Conservation (phyloP, 2,797 vertebrate genomes). For the Echeneis naucrates region DNA sequence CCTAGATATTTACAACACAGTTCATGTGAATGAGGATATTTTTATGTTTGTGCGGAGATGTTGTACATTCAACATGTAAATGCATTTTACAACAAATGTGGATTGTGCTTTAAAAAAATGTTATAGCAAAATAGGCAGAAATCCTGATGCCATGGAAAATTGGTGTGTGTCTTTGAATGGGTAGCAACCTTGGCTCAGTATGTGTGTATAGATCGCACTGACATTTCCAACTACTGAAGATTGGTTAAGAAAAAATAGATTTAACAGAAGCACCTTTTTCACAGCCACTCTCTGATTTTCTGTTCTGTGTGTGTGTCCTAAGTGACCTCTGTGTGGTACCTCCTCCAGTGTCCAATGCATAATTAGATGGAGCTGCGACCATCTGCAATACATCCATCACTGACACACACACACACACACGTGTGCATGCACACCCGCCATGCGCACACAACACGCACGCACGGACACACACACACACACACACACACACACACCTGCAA, state of each 20-base stretch:
- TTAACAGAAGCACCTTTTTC: slow-evolving; percentile 49
- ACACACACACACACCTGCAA: slow-evolving; percentile 57
- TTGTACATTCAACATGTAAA: neutral
- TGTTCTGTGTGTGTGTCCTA: slow-evolving; percentile 49
- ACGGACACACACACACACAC: slow-evolving; percentile 63
- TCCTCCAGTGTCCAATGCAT: slow-evolving; percentile 77
- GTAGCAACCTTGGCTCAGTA: slow-evolving; percentile 22
- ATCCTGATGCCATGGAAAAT: neutral
- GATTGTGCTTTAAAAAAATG: neutral
- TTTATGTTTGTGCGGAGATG: slow-evolving; percentile 4
- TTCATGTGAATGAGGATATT: slow-evolving; percentile 4
- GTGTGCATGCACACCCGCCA: no score
- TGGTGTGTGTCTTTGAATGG: slow-evolving; percentile 1
- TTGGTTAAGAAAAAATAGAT: slow-evolving; percentile 55
- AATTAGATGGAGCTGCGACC: slow-evolving; percentile 78
- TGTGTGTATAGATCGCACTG: slow-evolving; percentile 31
- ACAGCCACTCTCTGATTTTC: slow-evolving; percentile 24
- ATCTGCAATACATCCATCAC: slow-evolving; percentile 82
- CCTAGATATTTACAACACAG: slow-evolving; percentile 1
- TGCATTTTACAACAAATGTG: neutral
- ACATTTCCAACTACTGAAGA: slow-evolving; percentile 49
- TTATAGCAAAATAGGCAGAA: neutral
- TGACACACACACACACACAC: slow-evolving; percentile 68
- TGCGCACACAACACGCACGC: no score
- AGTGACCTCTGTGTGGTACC: slow-evolving; percentile 71